Evolutionary conservation across 2,113 vertebrate species (phyloP), one percentile per base, ranked within the genome.

Genomic region (Osmerus mordax): DNA sequence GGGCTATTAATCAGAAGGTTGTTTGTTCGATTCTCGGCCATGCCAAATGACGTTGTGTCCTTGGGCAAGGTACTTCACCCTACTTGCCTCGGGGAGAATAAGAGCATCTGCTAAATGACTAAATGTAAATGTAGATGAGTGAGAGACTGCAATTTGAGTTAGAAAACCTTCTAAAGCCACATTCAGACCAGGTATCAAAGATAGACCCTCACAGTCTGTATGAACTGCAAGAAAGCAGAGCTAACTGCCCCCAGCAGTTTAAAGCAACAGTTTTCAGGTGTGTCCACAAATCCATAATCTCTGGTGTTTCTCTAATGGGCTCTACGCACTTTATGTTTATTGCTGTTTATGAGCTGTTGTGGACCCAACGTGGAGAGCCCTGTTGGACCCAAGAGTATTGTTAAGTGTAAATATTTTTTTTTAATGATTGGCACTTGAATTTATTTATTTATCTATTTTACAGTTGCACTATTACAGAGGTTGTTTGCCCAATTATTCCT

Each of bases 301-400:
- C 9, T 60, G 21, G 70, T 63, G 67, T 67, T 67, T 47, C 58
- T 70, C 28, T 56, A 56, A 67, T 68, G 41, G 21, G 19, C 53
- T 68, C 63, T 18, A 15, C 67, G 28, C 18, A 36, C 32, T 6
- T 8, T 9, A 54, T 28, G 18, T 25, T 54, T 65, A 54, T 28
- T 67, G 74, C 52, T 63, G 15, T 19, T 52, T 1, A 7, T 6
- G 3, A 70, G 74, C 36, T 60, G 11, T 66, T n/a, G 19, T 9
- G 29, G 54, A n/a, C 64, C 64, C 16, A 61, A 61, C 59, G 23
- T 61, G 59, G 21, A 25, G 9, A 61, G 19, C 11, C 59, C 29
- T 29, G 41, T n/a, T 6, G 6, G 28, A 4, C 18, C 16, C 63
- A 12, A 29, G 61, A 9, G 59, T 13, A 4, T 61, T 14, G 59